A percentile compares a stretch with the other conserved stretches of the same genome.
These are phyloP conservation scores for Zelostemma sp. DNA, from an alignment of 1,140 invertebrate genomes.

Conservation along the genomic window DNA sequence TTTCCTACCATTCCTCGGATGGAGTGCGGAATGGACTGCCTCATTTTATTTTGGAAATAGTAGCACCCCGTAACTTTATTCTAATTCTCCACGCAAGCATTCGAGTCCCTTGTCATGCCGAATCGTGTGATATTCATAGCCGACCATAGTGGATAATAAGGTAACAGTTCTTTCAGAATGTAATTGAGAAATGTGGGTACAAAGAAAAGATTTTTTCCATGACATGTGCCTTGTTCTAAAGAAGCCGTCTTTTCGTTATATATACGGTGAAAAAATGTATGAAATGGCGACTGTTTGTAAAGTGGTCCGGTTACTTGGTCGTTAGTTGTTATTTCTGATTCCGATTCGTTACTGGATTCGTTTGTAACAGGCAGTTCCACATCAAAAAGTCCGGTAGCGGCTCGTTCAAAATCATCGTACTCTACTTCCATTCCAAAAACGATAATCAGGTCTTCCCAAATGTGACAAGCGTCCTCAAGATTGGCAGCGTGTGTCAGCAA, in stretches of 20 bases:
- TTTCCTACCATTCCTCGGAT: neutral
- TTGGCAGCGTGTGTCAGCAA: slow-evolving; percentile 5
- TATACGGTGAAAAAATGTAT: neutral
- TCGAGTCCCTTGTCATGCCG: neutral
- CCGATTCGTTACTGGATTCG: neutral
- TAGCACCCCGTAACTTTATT: slow-evolving; percentile 12
- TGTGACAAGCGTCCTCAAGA: neutral
- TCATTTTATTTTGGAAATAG: slow-evolving; percentile 9
- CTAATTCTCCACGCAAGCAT: slow-evolving; percentile 13
- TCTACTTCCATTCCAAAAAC: neutral
- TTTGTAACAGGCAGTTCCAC: neutral
- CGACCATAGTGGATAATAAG: slow-evolving; percentile 12
- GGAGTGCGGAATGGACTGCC: slow-evolving; percentile 13
- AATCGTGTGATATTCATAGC: slow-evolving; percentile 6
- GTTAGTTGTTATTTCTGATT: neutral
- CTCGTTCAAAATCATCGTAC: neutral
- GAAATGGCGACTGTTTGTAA: neutral
- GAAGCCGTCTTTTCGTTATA: neutral
- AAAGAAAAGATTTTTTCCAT: neutral
- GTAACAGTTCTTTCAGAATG: slow-evolving; percentile 5
- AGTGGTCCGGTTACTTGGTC: neutral
- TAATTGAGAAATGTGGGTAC: slow-evolving; percentile 7
- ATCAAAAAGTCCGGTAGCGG: neutral
- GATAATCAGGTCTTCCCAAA: too few species aligned
- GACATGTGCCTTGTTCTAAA: neutral